These are phyloP conservation scores for Caenorhabditis doughertyi DNA, from an alignment of 2,888 invertebrate species.

Conservation along the genomic window DNA sequence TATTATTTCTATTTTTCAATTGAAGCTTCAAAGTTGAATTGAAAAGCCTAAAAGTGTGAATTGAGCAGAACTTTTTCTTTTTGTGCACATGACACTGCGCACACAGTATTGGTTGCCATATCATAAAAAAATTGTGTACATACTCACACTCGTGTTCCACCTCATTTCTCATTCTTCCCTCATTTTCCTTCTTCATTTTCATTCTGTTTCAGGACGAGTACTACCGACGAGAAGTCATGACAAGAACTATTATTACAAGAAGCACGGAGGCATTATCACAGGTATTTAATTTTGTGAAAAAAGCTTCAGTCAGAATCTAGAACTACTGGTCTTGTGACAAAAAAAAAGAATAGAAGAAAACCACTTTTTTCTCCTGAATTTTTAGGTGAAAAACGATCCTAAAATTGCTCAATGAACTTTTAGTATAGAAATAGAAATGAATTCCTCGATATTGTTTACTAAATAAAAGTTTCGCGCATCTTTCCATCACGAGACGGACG, in stretches of 20 bases:
- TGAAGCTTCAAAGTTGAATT: background rate
- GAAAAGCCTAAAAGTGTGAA: background rate
- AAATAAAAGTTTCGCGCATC: slow-evolving; percentile 14
- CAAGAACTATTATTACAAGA: slow-evolving; percentile 81
- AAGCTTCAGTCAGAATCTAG: no score
- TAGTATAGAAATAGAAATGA: background rate
- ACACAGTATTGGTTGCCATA: slow-evolving; percentile 44
- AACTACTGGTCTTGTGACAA: no score
- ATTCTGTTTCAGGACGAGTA: slow-evolving; percentile 77
- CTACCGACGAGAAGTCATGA: slow-evolving; percentile 81
- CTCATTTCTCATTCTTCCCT: slow-evolving; percentile 7
- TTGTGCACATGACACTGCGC: slow-evolving; percentile 55
- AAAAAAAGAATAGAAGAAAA: no score
- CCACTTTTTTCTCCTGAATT: no score
- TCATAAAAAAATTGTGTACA: slow-evolving; percentile 58
- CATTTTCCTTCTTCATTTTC: background rate
- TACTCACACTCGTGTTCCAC: slow-evolving; percentile 17
- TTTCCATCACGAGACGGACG: slow-evolving; percentile 11
- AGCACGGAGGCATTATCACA: slow-evolving; percentile 80
- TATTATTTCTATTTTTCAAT: background rate
- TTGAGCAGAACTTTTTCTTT: background rate
- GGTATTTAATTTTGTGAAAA: slow-evolving; percentile 28
- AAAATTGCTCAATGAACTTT: slow-evolving; percentile 11
- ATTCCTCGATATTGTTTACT: slow-evolving; percentile 17
- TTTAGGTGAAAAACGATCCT: slow-evolving; percentile 7